These are phyloP conservation scores for Lasioglossum villosulum DNA, from an alignment of 2,888 invertebrate genomes.

Conservation along the genomic window DNA sequence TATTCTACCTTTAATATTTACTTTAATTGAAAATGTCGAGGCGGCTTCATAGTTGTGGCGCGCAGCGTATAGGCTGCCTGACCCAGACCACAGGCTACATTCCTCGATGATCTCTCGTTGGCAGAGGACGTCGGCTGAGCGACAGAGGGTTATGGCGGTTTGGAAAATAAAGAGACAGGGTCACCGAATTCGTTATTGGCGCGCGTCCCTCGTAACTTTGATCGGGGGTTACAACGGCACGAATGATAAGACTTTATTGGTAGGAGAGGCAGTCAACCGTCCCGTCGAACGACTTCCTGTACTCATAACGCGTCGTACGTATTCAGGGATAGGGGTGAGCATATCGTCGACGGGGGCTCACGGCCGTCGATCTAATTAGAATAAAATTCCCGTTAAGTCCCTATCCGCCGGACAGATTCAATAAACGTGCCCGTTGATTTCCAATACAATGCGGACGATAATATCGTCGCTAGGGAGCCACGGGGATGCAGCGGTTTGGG, in stretches of 20 bases:
- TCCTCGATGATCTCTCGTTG: background rate
- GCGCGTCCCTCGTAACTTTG: slow-evolving; percentile 37
- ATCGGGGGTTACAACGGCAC: slow-evolving; percentile 15
- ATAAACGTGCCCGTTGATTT: slow-evolving; percentile 18
- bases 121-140: background rate
- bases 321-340: slow-evolving; percentile 10
- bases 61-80: too few relatives aligned
- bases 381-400: slow-evolving; percentile 47
- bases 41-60: too few relatives aligned
- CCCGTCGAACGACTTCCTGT: slow-evolving; percentile 17
- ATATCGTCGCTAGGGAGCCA: background rate
- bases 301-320: slow-evolving; percentile 42
- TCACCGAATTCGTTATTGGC: slow-evolving; percentile 30
- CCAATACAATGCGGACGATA: slow-evolving; percentile 11
- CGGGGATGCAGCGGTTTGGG: slow-evolving; percentile 10
- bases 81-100: background rate
- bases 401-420: slow-evolving; percentile 19
- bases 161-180: slow-evolving; percentile 46
- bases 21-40: background rate
- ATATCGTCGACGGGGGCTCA: background rate
- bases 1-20: too few relatives aligned
- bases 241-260: slow-evolving; percentile 56
- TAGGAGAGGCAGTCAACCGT: slow-evolving; percentile 26
- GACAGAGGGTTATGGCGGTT: background rate
- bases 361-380: slow-evolving; percentile 37